Evolutionary conservation across 1,140 invertebrate species (phyloP), one percentile per base, ranked within the genome.

Genomic region (Ostrea edulis): DNA sequence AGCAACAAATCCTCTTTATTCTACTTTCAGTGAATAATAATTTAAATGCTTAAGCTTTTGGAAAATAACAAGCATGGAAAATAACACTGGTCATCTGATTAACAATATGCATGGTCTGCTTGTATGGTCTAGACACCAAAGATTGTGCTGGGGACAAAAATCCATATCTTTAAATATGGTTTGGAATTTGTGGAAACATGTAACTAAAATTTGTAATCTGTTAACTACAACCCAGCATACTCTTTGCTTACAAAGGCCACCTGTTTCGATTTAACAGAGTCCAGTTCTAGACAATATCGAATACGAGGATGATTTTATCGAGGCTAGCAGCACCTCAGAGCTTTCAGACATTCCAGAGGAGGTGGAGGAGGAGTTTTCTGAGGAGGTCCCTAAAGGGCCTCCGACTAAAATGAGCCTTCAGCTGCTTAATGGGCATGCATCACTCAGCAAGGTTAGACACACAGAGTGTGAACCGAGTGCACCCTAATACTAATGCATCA

Each of bases 291-390:
- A 92, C 54, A 51, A 55, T 83, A 85, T 85, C n/a, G 83, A 88
- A n/a, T 90, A 88, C 81, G 90, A 86, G 81, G 92, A 92, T 68
- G 90, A 89, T 25, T 96, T 97, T 89, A 96, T 96, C 93, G 96
- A 96, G 83, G 84, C 86, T 89, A 93, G 95, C 87, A 94, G 94
- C 88, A 92, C 93, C 71, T 95, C 95, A 20, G 95, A 95, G 91
- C 92, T 96, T 20, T 96, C 95, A 52, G 95, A 96, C 90, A 96
- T 96, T 90, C 95, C 94, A 55, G 95, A 95, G 91, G 95, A 88
- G 54, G 89, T 88, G 22, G 89, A 90, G 90, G 94, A 94, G 29
- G 89, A 93, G 12, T 90, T 92, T 44, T 90, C 90, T 81, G 92
- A 93, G 86, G 91, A 92, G 53, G 82, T 91, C 90, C 91, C 90